Evolutionary conservation across 2,888 invertebrate genomes (phyloP).

Genomic region (Andrena dorsata): DNA sequence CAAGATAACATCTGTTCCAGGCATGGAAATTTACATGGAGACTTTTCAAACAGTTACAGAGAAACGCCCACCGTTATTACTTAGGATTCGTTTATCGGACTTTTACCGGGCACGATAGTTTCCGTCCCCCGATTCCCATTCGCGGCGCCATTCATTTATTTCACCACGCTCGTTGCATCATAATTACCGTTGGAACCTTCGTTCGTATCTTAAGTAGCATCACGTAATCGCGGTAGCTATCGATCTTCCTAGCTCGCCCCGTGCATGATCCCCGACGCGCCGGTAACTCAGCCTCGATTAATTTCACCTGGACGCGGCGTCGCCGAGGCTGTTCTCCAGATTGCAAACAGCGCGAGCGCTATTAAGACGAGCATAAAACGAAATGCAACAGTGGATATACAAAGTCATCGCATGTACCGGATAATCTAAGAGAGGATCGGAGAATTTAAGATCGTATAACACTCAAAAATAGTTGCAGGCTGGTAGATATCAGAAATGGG

Average conservation of each 20-base stretch:
- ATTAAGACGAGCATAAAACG: background rate
- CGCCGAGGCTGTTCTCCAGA: background rate
- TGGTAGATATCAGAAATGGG: too few species aligned
- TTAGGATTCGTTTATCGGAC: constrained; percentile 37
- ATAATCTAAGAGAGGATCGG: too few species aligned
- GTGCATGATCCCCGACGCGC: constrained; percentile 9
- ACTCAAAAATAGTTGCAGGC: too few species aligned
- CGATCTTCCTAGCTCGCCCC: constrained; percentile 39
- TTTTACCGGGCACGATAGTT: background rate
- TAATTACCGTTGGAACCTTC: constrained; percentile 29
- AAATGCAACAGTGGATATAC: background rate
- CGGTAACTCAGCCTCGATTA: constrained; percentile 12
- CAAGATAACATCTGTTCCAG: constrained; percentile 33
- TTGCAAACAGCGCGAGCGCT: background rate
- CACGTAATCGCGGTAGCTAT: constrained; percentile 47
- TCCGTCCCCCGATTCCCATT: constrained; percentile 3
- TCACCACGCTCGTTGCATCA: constrained; percentile 39
- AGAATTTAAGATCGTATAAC: too few species aligned
- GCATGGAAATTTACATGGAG: constrained; percentile 26
- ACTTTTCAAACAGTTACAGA: constrained; percentile 4
- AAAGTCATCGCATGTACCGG: too few species aligned
- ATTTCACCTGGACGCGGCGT: constrained; percentile 10
- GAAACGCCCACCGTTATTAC: constrained; percentile 33
- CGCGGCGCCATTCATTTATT: constrained; percentile 31
- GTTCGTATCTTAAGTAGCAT: constrained; percentile 40